phyloP scores from a whole-genome alignment of 2,113 vertebrate species.

The Penelope pileata region DNA sequence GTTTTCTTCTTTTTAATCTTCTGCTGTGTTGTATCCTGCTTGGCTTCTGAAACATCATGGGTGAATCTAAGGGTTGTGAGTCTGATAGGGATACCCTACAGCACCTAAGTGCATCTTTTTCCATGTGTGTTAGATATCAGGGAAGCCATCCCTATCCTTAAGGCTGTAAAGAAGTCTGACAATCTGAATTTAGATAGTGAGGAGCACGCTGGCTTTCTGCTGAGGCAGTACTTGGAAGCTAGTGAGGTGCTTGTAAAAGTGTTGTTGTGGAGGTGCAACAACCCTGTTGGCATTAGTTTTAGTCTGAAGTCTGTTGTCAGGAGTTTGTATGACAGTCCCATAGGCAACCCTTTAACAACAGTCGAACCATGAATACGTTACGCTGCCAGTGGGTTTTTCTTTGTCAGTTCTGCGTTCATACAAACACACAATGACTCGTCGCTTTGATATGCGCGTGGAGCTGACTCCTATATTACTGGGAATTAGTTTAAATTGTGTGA shows the following conservation, averaged over 20 bases:
- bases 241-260: not conserved
- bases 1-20: too few relatives aligned
- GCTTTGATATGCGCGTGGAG: constrained; percentile 48
- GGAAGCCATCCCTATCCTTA: not conserved
- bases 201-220: not conserved
- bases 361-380: constrained; percentile 16
- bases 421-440: constrained; percentile 36
- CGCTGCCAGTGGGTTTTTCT: constrained; percentile 1
- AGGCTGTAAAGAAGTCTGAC: not conserved
- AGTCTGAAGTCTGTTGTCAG: not conserved
- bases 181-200: not conserved
- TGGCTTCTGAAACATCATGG: not conserved
- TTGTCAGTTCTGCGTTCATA: constrained; percentile 38
- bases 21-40: not conserved
- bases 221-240: not conserved
- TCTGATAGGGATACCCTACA: not conserved
- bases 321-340: not conserved
- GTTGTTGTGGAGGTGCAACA: accelerated
- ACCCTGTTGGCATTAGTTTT: not conserved
- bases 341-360: not conserved
- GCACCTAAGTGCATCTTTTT: not conserved
- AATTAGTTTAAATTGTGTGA: constrained; percentile 72
- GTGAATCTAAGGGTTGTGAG: not conserved
- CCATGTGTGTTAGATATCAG: not conserved
- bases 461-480: constrained; percentile 54